A percentile compares a stretch with the other conserved stretches of the same genome.
These are phyloP conservation scores for Phenganax marumi DNA, from an alignment of 92 coral and sea anemone genomes.

Conservation along the genomic window DNA sequence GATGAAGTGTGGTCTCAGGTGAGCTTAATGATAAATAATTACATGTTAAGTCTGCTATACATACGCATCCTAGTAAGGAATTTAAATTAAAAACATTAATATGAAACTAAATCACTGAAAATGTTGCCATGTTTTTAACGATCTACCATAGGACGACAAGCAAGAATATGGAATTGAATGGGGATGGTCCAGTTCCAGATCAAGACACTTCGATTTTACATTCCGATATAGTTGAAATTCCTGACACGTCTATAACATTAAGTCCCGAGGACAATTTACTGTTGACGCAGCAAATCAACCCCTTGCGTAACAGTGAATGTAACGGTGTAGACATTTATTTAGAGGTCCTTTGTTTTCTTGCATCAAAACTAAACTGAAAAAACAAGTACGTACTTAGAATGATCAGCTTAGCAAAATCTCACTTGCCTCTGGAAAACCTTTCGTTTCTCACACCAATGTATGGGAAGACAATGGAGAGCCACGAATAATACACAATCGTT, in stretches of 20 bases:
- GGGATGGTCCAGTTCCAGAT: slow-evolving; percentile 1
- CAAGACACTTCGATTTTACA: background rate
- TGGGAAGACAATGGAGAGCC: too few relatives aligned
- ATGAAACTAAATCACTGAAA: background rate
- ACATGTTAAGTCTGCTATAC: background rate
- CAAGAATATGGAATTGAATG: slow-evolving; percentile 10
- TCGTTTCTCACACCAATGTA: too few relatives aligned
- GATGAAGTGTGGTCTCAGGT: background rate
- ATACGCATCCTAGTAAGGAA: background rate
- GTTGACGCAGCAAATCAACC: background rate
- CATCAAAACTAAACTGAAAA: slow-evolving; percentile 1
- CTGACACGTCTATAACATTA: background rate
- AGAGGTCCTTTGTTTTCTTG: background rate
- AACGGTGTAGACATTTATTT: slow-evolving; percentile 9
- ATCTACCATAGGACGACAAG: background rate
- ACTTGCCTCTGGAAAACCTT: too few relatives aligned
- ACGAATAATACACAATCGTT: too few relatives aligned
- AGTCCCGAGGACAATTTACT: background rate
- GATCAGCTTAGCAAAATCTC: too few relatives aligned
- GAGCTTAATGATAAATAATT: background rate
- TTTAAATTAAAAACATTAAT: background rate
- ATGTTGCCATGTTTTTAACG: background rate
- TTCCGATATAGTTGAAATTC: background rate
- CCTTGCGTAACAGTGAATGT: slow-evolving; percentile 15
- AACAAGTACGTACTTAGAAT: too few relatives aligned